A percentile compares a stretch with the other conserved stretches of the same genome.
Evolutionary conservation across 2,797 vertebrate species (phyloP).

Genomic region (Myoxocephalus aenaeus): DNA sequence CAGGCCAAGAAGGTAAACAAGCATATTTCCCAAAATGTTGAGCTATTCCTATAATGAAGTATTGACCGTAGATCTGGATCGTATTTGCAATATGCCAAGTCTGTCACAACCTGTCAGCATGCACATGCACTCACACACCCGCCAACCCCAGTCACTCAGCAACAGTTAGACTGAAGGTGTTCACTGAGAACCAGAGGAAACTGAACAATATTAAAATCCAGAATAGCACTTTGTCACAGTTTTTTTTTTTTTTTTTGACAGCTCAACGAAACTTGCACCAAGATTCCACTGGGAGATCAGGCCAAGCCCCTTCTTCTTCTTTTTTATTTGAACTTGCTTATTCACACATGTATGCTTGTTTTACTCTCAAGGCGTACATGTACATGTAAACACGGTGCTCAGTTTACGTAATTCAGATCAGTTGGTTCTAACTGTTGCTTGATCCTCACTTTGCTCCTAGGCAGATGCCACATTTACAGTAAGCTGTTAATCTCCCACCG

Average conservation of each 20-base stretch:
- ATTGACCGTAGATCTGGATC: not conserved
- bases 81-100: conserved; percentile 14
- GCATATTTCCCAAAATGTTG: not conserved
- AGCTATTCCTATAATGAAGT: not conserved
- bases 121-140: not conserved
- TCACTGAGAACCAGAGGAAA: conserved; percentile 33
- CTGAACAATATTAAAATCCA: conserved; percentile 44
- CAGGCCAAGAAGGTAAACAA: not conserved
- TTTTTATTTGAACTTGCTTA: conserved; percentile 20
- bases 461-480: conserved; percentile 43
- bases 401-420: conserved; percentile 55
- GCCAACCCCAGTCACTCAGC: conserved; percentile 20
- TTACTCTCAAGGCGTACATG: conserved; percentile 15
- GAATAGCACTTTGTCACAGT: conserved; percentile 50
- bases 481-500: conserved; percentile 60
- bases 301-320: conserved; percentile 33
- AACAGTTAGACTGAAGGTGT: conserved; percentile 18
- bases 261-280: conserved; percentile 31
- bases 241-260: conserved; percentile 38
- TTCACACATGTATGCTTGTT: conserved; percentile 3
- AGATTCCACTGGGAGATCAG: conserved; percentile 31
- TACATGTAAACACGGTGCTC: conserved; percentile 34
- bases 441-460: conserved; percentile 43
- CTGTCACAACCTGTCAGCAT: conserved; percentile 29
- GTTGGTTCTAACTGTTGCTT: conserved; percentile 37